phyloP scores from a whole-genome alignment of 2,797 vertebrate species.

The Pangasius sanitwongsei region DNA sequence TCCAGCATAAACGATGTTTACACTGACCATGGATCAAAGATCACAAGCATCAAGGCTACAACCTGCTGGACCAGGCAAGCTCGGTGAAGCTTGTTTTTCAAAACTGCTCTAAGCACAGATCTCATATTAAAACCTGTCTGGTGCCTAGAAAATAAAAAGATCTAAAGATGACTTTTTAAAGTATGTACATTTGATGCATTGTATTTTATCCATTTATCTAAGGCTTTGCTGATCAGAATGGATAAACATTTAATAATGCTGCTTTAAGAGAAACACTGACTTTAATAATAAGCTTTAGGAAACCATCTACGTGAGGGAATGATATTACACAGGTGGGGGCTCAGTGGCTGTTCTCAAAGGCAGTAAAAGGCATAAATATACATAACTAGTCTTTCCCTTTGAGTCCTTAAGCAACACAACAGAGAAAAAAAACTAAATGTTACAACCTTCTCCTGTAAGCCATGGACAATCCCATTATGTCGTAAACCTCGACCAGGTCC shows the following conservation, averaged over 20 bases:
- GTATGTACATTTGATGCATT: constrained; percentile 56
- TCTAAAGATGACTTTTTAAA: constrained; percentile 22
- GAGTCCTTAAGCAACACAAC: constrained; percentile 24
- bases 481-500: constrained; percentile 43
- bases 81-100: constrained; percentile 16
- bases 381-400: constrained; percentile 46
- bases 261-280: constrained; percentile 62
- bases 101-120: background rate
- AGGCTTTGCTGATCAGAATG: constrained; percentile 52
- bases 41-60: constrained; percentile 5
- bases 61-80: constrained; percentile 16
- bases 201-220: constrained; percentile 40
- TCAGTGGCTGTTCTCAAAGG: constrained; percentile 39
- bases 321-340: constrained; percentile 65
- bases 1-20: constrained; percentile 5
- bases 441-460: constrained; percentile 31
- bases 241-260: constrained; percentile 41
- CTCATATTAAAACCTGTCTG: constrained; percentile 26
- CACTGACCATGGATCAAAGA: constrained; percentile 14
- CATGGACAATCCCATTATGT: constrained; percentile 14
- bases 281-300: constrained; percentile 66
- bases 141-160: background rate
- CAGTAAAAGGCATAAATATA: constrained; percentile 54
- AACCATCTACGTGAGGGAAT: constrained; percentile 65
- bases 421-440: constrained; percentile 7